Conservation (phyloP, 2,797 vertebrate species). For the Arrhamphus sclerolepis region DNA sequence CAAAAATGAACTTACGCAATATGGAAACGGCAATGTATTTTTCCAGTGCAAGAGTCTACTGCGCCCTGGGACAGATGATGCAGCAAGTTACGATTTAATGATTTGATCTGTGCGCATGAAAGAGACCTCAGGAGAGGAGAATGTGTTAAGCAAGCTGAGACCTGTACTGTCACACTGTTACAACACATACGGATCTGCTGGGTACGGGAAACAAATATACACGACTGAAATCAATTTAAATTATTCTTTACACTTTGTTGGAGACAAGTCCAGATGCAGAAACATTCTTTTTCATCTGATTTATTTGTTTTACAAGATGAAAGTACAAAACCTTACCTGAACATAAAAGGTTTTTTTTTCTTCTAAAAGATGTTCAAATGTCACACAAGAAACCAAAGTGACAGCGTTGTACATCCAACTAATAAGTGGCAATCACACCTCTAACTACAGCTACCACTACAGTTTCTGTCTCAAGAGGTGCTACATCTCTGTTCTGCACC, state of each 20-base stretch:
- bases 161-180: constrained; percentile 57
- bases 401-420: no score
- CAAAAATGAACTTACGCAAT: not conserved
- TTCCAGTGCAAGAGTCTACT: constrained; percentile 23
- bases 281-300: constrained; percentile 5
- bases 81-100: constrained; percentile 69
- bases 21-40: constrained; percentile 36
- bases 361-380: not conserved
- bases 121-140: constrained; percentile 44
- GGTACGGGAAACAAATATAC: not conserved
- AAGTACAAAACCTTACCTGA: not conserved
- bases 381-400: no score
- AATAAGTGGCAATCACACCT: no score
- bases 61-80: constrained; percentile 42
- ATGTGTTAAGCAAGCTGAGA: constrained; percentile 76
- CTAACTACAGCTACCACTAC: no score
- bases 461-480: no score
- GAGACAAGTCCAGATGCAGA: not conserved
- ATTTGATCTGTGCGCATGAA: constrained; percentile 37
- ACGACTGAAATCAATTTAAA: not conserved
- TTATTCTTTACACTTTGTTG: no score
- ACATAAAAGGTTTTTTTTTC: not conserved
- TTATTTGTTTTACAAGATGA: constrained; percentile 22
- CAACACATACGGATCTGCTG: constrained; percentile 1
- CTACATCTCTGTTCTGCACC: no score